Percentiles rank a stretch among this genome's conserved stretches.
Conservation (phyloP, 2,888 invertebrate genomes). For the Notodonta ziczac region DNA sequence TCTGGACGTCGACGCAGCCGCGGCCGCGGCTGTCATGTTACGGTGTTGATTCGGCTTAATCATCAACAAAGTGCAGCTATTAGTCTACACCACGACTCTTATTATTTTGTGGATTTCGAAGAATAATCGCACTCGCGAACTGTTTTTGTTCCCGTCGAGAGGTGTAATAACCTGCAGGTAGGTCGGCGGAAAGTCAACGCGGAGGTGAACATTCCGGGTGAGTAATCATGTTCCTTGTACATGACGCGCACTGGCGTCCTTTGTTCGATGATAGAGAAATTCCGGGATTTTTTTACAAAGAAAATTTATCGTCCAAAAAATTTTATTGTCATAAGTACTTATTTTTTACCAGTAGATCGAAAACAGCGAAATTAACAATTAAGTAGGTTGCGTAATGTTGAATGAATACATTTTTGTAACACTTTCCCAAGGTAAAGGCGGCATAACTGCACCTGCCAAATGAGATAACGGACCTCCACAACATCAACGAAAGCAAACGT, state of each 20-base stretch:
- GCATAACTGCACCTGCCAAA: conserved; percentile 78
- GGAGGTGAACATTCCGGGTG: conserved; percentile 59
- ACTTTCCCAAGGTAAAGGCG: conserved; percentile 73
- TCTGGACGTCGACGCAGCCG: background rate
- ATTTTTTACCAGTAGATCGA: conserved; percentile 8
- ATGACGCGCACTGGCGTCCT: conserved; percentile 41
- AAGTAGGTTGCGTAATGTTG: conserved; percentile 62
- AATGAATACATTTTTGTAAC: conserved; percentile 69
- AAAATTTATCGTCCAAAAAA: conserved; percentile 1
- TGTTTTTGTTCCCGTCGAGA: conserved; percentile 67
- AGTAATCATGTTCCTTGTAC: conserved; percentile 59
- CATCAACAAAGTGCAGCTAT: conserved; percentile 46
- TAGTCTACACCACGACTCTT: conserved; percentile 42
- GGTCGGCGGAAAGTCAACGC: conserved; percentile 74
- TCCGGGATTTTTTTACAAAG: conserved; percentile 11
- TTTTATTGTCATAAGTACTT: conserved; percentile 3
- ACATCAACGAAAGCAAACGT: conserved; percentile 81
- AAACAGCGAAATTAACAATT: conserved; percentile 26
- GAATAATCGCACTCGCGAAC: conserved; percentile 52
- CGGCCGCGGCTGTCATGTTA: conserved; percentile 49
- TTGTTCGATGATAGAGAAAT: conserved; percentile 38
- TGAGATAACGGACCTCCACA: conserved; percentile 76
- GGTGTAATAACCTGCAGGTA: conserved; percentile 77
- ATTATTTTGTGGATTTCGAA: conserved; percentile 53
- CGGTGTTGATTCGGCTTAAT: conserved; percentile 30